Evolutionary conservation across 2,113 vertebrate genomes (phyloP).

Genomic region (Trichechus manatus): DNA sequence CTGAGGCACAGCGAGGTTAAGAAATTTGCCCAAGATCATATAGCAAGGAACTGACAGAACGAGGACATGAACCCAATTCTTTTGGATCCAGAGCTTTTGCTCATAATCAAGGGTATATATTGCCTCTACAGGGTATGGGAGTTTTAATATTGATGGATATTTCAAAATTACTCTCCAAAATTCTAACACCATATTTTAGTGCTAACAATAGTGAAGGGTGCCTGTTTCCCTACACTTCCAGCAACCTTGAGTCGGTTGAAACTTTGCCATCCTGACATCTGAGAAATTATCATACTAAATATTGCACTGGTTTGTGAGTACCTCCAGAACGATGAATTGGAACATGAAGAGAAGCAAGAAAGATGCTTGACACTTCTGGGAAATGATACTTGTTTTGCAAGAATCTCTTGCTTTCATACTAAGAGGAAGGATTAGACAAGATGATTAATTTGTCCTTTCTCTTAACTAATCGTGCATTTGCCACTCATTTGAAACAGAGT

Average conservation of each 20-base stretch:
- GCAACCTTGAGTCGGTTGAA: conserved; percentile 1
- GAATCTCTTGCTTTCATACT: conserved; percentile 5
- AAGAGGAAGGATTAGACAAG: conserved; percentile 28
- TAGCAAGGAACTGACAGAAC: neutral
- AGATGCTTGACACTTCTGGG: conserved; percentile 19
- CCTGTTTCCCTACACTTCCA: neutral
- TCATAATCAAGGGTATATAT: neutral
- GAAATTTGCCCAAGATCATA: neutral
- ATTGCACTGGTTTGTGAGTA: neutral
- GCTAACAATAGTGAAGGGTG: neutral
- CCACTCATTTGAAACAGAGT: conserved; percentile 22
- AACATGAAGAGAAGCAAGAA: conserved; percentile 7
- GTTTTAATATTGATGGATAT: conserved; percentile 4
- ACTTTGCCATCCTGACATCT: neutral
- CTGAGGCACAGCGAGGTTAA: neutral
- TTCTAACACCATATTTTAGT: neutral
- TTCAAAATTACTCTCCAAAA: neutral
- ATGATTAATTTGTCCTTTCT: conserved; percentile 58
- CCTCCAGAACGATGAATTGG: neutral
- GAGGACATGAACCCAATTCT: neutral
- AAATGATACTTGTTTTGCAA: conserved; percentile 56
- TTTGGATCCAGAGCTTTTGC: neutral
- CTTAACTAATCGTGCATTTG: neutral
- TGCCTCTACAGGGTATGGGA: neutral
- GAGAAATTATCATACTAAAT: conserved; percentile 39